Percentiles rank a stretch among this genome's conserved stretches.
These are phyloP conservation scores for Ochotona curzoniae DNA, from an alignment of 2,113 vertebrate genomes.

Conservation along the genomic window DNA sequence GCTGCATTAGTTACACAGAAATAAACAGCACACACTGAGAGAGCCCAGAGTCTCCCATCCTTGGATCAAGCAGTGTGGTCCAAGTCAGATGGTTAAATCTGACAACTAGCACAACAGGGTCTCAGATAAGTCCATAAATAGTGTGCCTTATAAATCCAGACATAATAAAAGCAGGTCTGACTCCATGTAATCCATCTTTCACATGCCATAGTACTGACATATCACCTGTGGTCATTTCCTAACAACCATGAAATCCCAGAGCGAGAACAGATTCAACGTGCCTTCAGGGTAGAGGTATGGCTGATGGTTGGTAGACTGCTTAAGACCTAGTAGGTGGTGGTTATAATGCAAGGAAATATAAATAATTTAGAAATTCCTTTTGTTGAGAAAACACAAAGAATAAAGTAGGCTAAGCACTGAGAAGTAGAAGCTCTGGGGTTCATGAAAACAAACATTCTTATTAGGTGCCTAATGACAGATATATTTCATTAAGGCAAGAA, in stretches of 20 bases:
- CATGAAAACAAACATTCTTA: neutral
- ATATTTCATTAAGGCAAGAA: neutral
- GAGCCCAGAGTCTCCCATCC: neutral
- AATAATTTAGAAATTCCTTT: constrained; percentile 37
- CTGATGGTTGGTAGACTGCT: neutral
- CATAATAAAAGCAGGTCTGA: neutral
- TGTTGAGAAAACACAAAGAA: constrained; percentile 30
- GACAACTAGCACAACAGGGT: neutral
- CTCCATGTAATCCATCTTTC: neutral
- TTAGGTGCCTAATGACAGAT: neutral
- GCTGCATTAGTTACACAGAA: neutral
- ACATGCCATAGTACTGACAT: neutral
- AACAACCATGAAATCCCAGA: neutral
- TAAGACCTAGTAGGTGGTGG: neutral
- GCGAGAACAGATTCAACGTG: neutral
- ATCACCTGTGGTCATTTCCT: neutral
- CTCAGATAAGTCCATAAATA: neutral
- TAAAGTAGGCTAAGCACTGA: neutral
- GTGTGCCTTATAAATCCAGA: neutral
- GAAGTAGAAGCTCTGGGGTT: neutral
- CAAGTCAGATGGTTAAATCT: neutral
- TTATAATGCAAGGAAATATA: neutral
- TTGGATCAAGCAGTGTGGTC: neutral
- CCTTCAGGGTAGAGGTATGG: neutral
- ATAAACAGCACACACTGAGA: neutral